These are phyloP conservation scores for Hemaris fuciformis DNA, from an alignment of 2,888 invertebrate genomes.

Conservation along the genomic window DNA sequence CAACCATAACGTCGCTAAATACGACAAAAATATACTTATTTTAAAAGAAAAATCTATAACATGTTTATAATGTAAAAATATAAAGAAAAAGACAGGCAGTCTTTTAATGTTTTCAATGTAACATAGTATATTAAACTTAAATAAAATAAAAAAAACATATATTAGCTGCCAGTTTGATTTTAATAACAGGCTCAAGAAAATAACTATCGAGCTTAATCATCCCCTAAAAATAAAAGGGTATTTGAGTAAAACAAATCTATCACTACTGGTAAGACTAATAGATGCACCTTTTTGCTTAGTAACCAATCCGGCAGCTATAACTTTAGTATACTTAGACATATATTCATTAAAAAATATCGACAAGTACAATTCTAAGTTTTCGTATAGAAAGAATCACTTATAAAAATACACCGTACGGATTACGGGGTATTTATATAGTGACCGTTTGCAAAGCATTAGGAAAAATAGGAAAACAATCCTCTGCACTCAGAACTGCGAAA, in stretches of 20 bases:
- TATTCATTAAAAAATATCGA: slow-evolving; percentile 10
- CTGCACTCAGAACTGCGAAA: slow-evolving; percentile 20
- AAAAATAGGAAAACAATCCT: not conserved
- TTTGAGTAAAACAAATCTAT: no score
- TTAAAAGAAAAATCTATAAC: no score
- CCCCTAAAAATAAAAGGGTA: no score
- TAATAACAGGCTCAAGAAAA: not conserved
- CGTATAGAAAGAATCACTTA: not conserved
- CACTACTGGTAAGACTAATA: not conserved
- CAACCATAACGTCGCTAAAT: not conserved
- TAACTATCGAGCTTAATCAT: no score
- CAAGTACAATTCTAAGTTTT: slow-evolving; percentile 7
- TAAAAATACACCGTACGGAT: slow-evolving; percentile 14
- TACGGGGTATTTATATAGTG: not conserved
- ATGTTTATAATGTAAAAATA: no score
- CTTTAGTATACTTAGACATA: slow-evolving; percentile 9
- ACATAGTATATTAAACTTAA: not conserved
- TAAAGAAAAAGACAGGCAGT: not conserved
- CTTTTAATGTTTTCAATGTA: not conserved
- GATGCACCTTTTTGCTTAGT: not conserved
- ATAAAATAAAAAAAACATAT: not conserved
- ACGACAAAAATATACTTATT: not conserved
- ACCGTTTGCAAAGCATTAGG: not conserved
- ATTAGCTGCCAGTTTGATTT: not conserved
- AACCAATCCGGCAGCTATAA: not conserved